phyloP scores from a whole-genome alignment of 2,888 invertebrate genomes.

The Furcula furcula region DNA sequence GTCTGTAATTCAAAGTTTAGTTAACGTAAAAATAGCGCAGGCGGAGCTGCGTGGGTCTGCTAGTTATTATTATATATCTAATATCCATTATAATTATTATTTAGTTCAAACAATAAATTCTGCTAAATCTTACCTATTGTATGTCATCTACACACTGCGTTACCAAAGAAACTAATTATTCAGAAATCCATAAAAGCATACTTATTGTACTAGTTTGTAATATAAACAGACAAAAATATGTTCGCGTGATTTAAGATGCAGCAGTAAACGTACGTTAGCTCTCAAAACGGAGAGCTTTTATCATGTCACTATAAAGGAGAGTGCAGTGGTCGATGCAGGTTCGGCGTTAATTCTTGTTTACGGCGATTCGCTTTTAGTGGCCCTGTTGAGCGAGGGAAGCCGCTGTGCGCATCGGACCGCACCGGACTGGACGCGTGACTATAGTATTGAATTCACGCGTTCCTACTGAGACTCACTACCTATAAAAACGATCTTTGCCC shows the following conservation, averaged over 20 bases:
- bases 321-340: constrained; percentile 73
- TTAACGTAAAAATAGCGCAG: too few relatives aligned
- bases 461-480: constrained; percentile 16
- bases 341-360: constrained; percentile 78
- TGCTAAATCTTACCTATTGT: too few relatives aligned
- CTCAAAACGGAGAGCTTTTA: constrained; percentile 64
- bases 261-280: constrained; percentile 36
- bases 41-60: too few relatives aligned
- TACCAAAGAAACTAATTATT: too few relatives aligned
- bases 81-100: too few relatives aligned
- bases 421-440: constrained; percentile 40
- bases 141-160: too few relatives aligned
- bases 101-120: too few relatives aligned
- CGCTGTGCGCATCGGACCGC: constrained; percentile 8
- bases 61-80: too few relatives aligned
- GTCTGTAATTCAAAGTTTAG: too few relatives aligned
- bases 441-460: constrained; percentile 49
- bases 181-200: too few relatives aligned
- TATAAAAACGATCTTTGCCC: too few relatives aligned
- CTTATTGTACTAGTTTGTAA: too few relatives aligned
- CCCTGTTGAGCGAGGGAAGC: constrained; percentile 50
- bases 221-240: constrained; percentile 1
- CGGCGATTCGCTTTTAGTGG: constrained; percentile 77
- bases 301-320: constrained; percentile 72
- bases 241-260: constrained; percentile 3